Conservation (phyloP, 2,888 invertebrate species). For the Rhodophaea formosa region DNA sequence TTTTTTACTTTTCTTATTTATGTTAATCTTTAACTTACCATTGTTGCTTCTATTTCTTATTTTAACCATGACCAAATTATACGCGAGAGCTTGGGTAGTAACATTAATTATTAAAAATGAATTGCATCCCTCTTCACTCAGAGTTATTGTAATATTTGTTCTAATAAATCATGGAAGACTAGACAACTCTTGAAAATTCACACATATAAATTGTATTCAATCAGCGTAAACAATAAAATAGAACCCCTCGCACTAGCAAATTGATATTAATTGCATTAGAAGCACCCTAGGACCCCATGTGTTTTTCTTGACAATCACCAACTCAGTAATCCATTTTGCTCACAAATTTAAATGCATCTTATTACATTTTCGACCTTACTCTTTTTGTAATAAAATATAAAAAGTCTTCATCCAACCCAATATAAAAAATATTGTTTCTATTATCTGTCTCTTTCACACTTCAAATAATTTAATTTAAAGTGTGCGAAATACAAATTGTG, state of each 20-base stretch:
- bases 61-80: too few relatives aligned
- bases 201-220: constrained; percentile 32
- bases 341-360: constrained; percentile 34
- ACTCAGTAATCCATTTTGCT: constrained; percentile 47
- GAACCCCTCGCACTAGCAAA: constrained; percentile 56
- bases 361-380: constrained; percentile 40
- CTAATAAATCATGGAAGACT: constrained; percentile 2
- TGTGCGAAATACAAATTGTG: constrained; percentile 25
- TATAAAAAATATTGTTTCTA: constrained; percentile 24
- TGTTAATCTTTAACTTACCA: too few relatives aligned
- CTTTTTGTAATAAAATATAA: constrained; percentile 23
- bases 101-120: too few relatives aligned
- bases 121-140: background rate
- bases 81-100: too few relatives aligned
- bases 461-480: constrained; percentile 27
- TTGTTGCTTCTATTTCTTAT: too few relatives aligned
- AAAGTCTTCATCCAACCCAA: background rate
- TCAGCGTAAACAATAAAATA: constrained; percentile 35
- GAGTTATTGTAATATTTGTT: background rate
- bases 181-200: constrained; percentile 19
- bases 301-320: constrained; percentile 76
- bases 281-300: constrained; percentile 69
- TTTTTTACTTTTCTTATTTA: too few relatives aligned
- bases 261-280: constrained; percentile 78
- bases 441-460: constrained; percentile 35